Evolutionary conservation across 2,797 vertebrate genomes (phyloP).

Genomic region (Falco naumanni): DNA sequence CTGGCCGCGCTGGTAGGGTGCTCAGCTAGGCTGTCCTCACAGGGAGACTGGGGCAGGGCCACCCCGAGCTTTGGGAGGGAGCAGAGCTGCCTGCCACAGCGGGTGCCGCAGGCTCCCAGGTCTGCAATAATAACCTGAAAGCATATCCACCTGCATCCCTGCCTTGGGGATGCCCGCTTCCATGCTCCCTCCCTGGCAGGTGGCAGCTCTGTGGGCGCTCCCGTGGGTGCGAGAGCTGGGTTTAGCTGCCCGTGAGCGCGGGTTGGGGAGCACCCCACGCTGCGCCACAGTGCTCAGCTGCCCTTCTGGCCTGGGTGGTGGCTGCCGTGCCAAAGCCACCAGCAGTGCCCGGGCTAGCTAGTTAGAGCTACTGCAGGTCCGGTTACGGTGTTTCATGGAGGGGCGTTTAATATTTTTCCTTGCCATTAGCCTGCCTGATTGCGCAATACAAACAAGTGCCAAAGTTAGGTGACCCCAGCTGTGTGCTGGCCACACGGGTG

Average conservation of each 20-base stretch:
- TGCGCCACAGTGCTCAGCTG: neutral
- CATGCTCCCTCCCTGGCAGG: neutral
- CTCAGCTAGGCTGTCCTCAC: neutral
- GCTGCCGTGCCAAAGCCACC: neutral
- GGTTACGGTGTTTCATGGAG: accelerated
- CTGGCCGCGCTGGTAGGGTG: neutral
- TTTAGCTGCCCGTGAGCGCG: neutral
- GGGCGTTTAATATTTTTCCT: neutral
- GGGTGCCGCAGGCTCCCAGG: neutral
- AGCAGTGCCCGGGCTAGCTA: too few relatives aligned
- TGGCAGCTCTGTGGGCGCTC: neutral
- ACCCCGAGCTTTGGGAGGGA: neutral
- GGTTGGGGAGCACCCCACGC: neutral
- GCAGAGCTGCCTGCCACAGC: accelerated
- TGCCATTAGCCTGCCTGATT: accelerated
- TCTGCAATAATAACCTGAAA: accelerated
- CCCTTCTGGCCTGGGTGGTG: neutral
- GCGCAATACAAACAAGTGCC: neutral
- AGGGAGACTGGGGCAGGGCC: neutral
- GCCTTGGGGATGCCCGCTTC: neutral
- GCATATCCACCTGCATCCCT: neutral
- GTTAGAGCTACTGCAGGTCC: neutral
- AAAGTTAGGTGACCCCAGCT: neutral
- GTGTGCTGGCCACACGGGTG: accelerated
- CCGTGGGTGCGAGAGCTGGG: neutral